A percentile compares a stretch with the other conserved stretches of the same genome.
Conservation (phyloP, 2,113 vertebrate genomes). For the Syngnathus typhle region DNA sequence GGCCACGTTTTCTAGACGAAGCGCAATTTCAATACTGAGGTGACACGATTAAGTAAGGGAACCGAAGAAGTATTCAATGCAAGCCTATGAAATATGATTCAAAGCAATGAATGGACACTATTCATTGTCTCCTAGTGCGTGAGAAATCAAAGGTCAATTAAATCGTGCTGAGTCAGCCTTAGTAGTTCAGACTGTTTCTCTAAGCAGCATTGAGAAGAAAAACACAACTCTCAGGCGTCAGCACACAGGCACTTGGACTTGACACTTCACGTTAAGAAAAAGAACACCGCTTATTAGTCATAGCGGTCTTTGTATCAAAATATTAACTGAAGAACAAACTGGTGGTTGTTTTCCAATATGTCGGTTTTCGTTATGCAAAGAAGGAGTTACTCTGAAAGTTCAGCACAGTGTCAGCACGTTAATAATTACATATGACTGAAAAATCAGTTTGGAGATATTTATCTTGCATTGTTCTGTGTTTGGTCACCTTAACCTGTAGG, state of each 20-base stretch:
- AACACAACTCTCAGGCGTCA: constrained; percentile 25
- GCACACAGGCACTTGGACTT: background rate
- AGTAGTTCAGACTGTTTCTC: constrained; percentile 46
- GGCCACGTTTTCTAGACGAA: background rate
- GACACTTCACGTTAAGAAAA: background rate
- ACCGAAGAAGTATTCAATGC: background rate
- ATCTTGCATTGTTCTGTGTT: background rate
- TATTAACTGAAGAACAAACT: background rate
- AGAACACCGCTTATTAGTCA: background rate
- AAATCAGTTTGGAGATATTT: background rate
- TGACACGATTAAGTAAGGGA: background rate
- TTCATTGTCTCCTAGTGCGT: constrained; percentile 8
- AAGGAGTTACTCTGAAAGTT: background rate
- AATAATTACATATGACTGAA: background rate
- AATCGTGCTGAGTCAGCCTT: constrained; percentile 39
- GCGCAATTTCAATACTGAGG: background rate
- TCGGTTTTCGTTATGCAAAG: background rate
- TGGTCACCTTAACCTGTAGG: background rate
- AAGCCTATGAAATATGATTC: background rate
- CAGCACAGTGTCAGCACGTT: background rate
- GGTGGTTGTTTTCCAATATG: background rate
- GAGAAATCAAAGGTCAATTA: constrained; percentile 51
- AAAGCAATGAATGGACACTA: background rate
- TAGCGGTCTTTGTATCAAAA: background rate
- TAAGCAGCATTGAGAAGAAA: constrained; percentile 30